phyloP scores from a whole-genome alignment of 2,888 invertebrate genomes.

The Gnatocerus cornutus region DNA sequence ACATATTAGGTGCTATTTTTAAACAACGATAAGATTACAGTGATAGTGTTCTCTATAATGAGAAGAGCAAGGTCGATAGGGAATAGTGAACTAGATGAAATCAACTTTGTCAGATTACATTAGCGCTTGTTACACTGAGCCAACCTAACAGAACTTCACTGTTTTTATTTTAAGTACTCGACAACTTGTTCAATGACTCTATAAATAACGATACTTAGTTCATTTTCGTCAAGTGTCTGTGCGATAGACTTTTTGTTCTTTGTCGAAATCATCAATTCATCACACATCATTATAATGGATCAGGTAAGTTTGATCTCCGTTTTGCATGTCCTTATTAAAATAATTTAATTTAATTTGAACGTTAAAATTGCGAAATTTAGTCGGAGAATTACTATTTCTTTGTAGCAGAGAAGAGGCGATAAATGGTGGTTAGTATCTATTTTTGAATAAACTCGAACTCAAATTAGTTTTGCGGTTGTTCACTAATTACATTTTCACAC shows the following conservation, averaged over 20 bases:
- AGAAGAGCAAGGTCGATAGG: conserved; percentile 62
- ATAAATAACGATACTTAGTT: conserved; percentile 43
- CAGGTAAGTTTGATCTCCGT: conserved; percentile 8
- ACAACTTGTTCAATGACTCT: conserved; percentile 43
- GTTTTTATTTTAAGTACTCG: conserved; percentile 47
- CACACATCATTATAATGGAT: neutral
- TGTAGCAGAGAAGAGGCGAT: too few species aligned
- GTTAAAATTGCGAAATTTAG: too few species aligned
- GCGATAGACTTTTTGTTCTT: conserved; percentile 25
- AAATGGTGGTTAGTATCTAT: neutral
- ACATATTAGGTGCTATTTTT: conserved; percentile 59
- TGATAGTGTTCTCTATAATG: conserved; percentile 57
- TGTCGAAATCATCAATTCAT: neutral
- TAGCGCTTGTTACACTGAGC: conserved; percentile 46
- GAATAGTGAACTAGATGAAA: conserved; percentile 60
- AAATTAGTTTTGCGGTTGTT: conserved; percentile 11
- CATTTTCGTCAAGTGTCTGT: conserved; percentile 35
- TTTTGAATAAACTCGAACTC: neutral
- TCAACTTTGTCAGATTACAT: conserved; percentile 57
- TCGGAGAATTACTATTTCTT: too few species aligned
- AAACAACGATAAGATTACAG: conserved; percentile 67
- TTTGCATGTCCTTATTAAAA: too few species aligned
- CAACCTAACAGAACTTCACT: conserved; percentile 35
- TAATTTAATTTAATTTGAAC: too few species aligned
- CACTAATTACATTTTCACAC: conserved; percentile 29